Base-by-base conservation (phyloP, 2,797 vertebrate genomes). In the Premnoplex brunnescens region DNA sequence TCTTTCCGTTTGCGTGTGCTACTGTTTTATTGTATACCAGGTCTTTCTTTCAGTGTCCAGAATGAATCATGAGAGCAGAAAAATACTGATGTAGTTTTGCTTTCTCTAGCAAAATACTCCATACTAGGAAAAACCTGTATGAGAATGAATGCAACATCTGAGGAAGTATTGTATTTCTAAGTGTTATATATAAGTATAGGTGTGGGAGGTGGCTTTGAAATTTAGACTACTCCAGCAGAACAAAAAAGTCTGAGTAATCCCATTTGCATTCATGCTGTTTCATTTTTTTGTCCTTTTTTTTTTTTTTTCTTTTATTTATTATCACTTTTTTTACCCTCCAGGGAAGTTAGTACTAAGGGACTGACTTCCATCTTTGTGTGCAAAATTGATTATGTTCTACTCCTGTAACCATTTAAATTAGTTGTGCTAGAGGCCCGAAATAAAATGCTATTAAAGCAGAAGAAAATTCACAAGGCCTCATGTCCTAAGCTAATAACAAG, bases 91-190 rank as follows among this genome's bases (percentile, higher is more conserved):
- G 37, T 54, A 48, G 30, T 66, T 85, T 72, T 92, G 34, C 44
- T 73, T 82, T 91, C 68, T 85, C 26, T 43, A 91, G 56, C 63
- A 89, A 89, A 88, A 80, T 84, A 54, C 24, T 80, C 43, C 18
- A 11, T 59, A 88, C 59, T 76, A 74, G 71, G 41, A 88, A 88
- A 59, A 88, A 94, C 81, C 39, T 52, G 14, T 84, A 37, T 76
- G 71, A 84, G 79, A 93, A 43, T 54, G 76, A 86, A 48, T 52
- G 36, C 49, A 85, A 73, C 52, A 71, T 67, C 73, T 79, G 76
- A 95, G 83, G 79, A 93, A 94, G 79, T 93, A 95, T 86, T 96
- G 69, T 84, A 54, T 94, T 95, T 93, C 94, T 93, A 77, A 95
- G 71, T 56, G 67, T 58, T 96, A 94, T 78, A 86, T 93, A 54